phyloP scores from a whole-genome alignment of 1,140 invertebrate species.

The Calephelis nemesis region DNA sequence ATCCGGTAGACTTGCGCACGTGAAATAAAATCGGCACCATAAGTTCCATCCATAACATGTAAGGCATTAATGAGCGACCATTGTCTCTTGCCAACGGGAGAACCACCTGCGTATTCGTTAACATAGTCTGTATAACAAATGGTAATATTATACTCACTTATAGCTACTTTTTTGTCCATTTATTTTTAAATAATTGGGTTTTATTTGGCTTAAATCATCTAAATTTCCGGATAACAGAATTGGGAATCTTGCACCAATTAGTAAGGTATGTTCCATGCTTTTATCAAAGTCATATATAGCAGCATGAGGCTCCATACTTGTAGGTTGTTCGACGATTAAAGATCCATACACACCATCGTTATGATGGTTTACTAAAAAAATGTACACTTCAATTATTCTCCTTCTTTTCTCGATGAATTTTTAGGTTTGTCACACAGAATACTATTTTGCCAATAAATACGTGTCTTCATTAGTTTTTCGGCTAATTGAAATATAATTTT shows the following conservation, averaged over 20 bases:
- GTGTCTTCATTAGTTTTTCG: too few species aligned
- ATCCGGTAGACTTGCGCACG: too few species aligned
- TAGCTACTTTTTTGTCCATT: slow-evolving; percentile 48
- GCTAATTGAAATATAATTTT: too few species aligned
- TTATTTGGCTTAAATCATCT: slow-evolving; percentile 40
- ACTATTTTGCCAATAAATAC: too few species aligned
- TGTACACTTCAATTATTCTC: neutral
- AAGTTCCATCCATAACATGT: too few species aligned
- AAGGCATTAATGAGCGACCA: neutral
- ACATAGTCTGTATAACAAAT: neutral
- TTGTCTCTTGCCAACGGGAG: neutral
- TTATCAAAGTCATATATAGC: slow-evolving; percentile 85
- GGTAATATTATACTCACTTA: slow-evolving; percentile 48
- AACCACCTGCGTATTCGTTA: neutral
- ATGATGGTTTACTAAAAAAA: slow-evolving; percentile 81
- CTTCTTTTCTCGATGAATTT: neutral
- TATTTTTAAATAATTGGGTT: slow-evolving; percentile 45
- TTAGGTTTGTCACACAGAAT: neutral
- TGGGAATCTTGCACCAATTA: slow-evolving; percentile 55
- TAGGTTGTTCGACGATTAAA: slow-evolving; percentile 84
- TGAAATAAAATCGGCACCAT: too few species aligned
- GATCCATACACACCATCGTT: slow-evolving; percentile 90
- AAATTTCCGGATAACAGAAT: slow-evolving; percentile 52
- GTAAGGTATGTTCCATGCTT: slow-evolving; percentile 55
- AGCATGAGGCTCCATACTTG: slow-evolving; percentile 82